Percentiles rank a stretch among this genome's conserved stretches.
These are phyloP conservation scores for Liodrosophila aerea DNA, from an alignment of 2,888 invertebrate species.

Conservation along the genomic window DNA sequence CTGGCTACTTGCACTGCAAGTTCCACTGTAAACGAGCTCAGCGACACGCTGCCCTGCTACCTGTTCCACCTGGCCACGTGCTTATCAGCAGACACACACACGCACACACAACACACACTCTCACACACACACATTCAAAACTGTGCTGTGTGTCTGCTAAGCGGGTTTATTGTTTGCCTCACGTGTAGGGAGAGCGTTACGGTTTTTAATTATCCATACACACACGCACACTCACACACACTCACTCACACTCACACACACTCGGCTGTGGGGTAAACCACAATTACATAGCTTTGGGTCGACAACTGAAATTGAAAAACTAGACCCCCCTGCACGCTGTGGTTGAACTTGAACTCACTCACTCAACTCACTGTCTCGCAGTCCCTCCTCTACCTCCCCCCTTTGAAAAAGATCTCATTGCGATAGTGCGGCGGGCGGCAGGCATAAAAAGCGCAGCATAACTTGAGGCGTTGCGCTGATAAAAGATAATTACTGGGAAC, in stretches of 20 bases:
- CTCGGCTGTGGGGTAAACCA: neutral
- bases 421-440: slow-evolving; percentile 28
- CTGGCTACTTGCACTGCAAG: slow-evolving; percentile 25
- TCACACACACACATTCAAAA: slow-evolving; percentile 4
- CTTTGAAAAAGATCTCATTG: neutral
- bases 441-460: slow-evolving; percentile 59
- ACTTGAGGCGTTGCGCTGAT: slow-evolving; percentile 54
- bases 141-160: neutral
- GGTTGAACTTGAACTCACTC: slow-evolving; percentile 62
- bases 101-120: slow-evolving; percentile 8
- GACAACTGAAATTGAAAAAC: slow-evolving; percentile 1
- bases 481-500: slow-evolving; percentile 33
- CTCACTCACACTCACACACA: slow-evolving; percentile 7
- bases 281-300: neutral
- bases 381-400: no score
- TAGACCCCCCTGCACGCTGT: slow-evolving; percentile 42
- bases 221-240: slow-evolving; percentile 5
- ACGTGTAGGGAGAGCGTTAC: slow-evolving; percentile 34
- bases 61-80: slow-evolving; percentile 51
- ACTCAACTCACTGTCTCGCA: no score
- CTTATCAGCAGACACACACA: slow-evolving; percentile 34
- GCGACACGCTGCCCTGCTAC: slow-evolving; percentile 42
- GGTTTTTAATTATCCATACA: slow-evolving; percentile 25
- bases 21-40: slow-evolving; percentile 37
- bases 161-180: slow-evolving; percentile 36